phyloP scores from a whole-genome alignment of 2,113 vertebrate genomes.

The Albula goreensis region DNA sequence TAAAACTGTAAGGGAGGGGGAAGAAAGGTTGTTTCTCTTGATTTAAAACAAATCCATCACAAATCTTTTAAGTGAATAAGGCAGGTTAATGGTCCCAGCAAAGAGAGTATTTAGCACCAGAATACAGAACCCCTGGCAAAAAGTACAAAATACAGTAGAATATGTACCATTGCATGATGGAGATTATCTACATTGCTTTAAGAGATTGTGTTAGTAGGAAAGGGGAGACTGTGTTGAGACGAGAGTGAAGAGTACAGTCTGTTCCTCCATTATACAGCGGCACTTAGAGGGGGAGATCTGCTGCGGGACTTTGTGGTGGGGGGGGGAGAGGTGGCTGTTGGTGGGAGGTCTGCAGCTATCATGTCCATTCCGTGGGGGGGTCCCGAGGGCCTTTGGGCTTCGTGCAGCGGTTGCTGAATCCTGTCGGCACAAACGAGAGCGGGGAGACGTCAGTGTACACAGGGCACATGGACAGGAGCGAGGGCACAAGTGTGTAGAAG shows the following conservation, averaged over 20 bases:
- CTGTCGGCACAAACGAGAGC: constrained; percentile 59
- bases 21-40: constrained; percentile 66
- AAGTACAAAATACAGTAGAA: constrained; percentile 63
- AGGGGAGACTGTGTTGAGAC: constrained; percentile 41
- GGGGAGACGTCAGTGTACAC: not conserved
- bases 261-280: constrained; percentile 66
- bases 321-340: constrained; percentile 46
- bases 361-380: constrained; percentile 89
- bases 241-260: constrained; percentile 68
- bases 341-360: constrained; percentile 62
- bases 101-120: constrained; percentile 75
- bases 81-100: constrained; percentile 84
- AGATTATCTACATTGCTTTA: constrained; percentile 75
- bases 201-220: constrained; percentile 71
- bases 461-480: too few relatives aligned
- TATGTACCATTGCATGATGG: constrained; percentile 70
- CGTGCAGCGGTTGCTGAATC: constrained; percentile 85
- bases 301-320: constrained; percentile 57
- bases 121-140: constrained; percentile 63
- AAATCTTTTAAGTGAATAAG: constrained; percentile 80
- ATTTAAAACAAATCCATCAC: constrained; percentile 64
- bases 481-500: too few relatives aligned
- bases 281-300: constrained; percentile 66
- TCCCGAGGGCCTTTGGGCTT: constrained; percentile 88
- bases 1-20: constrained; percentile 83